Conservation (phyloP, 2,113 vertebrate species). For the Elgaria multicarinata region DNA sequence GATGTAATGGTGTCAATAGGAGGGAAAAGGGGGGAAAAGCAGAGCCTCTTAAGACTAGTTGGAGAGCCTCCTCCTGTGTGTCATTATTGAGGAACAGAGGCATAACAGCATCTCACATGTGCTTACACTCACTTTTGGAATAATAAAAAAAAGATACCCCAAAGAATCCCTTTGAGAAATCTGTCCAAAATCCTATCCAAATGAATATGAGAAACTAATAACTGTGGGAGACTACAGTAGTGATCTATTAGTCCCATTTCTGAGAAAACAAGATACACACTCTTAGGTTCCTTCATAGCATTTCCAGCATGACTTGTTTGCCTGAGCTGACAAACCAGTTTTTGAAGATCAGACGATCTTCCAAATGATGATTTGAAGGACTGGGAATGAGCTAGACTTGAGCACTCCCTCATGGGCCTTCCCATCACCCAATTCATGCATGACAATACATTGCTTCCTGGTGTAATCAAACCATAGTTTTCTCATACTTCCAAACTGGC, state of each 20-base stretch:
- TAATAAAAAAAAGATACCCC: background rate
- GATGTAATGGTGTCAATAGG: background rate
- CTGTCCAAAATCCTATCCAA: background rate
- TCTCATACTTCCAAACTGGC: too few relatives aligned
- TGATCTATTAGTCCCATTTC: background rate
- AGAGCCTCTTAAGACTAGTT: background rate
- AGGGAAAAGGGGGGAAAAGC: background rate
- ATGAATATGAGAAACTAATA: background rate
- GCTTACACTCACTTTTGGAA: background rate
- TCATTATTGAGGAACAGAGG: background rate
- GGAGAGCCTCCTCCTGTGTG: background rate
- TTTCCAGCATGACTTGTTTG: background rate
- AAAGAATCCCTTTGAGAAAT: background rate
- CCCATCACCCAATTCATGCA: too few relatives aligned
- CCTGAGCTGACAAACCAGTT: background rate
- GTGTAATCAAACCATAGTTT: too few relatives aligned
- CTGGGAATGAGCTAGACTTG: too few relatives aligned
- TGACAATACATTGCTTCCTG: too few relatives aligned
- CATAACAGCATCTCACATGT: background rate
- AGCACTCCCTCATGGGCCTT: too few relatives aligned
- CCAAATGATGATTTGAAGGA: too few relatives aligned
- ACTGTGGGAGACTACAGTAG: background rate
- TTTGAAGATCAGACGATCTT: background rate
- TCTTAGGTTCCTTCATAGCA: background rate
- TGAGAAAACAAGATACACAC: background rate